These are phyloP conservation scores for Nemotelus pantherinus DNA, from an alignment of 2,888 invertebrate species.

Conservation along the genomic window DNA sequence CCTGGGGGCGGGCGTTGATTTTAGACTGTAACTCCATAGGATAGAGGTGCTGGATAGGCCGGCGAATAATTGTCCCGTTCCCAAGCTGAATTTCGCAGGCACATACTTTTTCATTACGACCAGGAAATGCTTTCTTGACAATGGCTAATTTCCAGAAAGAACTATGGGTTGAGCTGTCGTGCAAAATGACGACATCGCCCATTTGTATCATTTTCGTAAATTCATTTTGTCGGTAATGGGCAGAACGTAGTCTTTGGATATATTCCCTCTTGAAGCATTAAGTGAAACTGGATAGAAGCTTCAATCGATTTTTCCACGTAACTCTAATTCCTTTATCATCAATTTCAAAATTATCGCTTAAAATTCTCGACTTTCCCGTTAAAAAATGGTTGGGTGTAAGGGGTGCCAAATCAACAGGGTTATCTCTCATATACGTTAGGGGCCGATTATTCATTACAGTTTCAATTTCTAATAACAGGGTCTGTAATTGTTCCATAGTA, in stretches of 20 bases:
- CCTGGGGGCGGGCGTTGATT: too few species aligned
- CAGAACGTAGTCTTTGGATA: not conserved
- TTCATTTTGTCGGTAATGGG: too few species aligned
- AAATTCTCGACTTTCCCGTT: not conserved
- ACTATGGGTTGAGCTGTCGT: too few species aligned
- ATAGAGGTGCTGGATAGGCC: not conserved
- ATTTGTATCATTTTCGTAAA: too few species aligned
- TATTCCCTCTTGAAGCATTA: not conserved
- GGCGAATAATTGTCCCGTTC: not conserved
- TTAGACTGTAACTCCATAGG: not conserved
- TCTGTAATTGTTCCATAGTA: not conserved
- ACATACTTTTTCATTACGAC: not conserved
- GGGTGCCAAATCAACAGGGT: slow-evolving; percentile 36
- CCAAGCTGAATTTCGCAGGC: not conserved
- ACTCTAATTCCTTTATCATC: not conserved
- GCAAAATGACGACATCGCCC: too few species aligned
- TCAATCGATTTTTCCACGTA: not conserved
- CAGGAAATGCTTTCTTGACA: too few species aligned
- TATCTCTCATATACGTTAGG: slow-evolving; percentile 31
- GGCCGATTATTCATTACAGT: not conserved
- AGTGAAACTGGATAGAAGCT: not conserved
- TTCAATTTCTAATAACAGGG: not conserved
- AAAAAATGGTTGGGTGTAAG: not conserved
- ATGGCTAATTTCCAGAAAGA: too few species aligned
- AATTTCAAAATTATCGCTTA: too few species aligned